Conservation (phyloP, 2,113 vertebrate species). For the Electrona antarctica region DNA sequence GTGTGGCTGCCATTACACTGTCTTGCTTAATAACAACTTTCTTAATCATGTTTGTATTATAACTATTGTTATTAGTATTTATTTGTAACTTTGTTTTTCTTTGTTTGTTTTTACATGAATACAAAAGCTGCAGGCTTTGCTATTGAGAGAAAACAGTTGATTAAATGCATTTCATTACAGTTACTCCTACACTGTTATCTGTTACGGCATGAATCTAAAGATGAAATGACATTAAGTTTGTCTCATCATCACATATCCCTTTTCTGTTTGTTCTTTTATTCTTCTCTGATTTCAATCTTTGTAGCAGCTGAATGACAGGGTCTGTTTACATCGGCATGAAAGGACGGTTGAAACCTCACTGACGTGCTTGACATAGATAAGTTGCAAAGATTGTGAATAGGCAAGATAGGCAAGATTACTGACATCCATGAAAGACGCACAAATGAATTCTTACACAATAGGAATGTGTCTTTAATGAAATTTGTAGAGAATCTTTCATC, state of each 20-base stretch:
- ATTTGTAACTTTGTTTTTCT: too few relatives aligned
- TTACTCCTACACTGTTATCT: conserved; percentile 31
- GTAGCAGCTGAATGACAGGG: conserved; percentile 82
- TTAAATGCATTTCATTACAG: conserved; percentile 47
- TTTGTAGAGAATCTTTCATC: conserved; percentile 94
- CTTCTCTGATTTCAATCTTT: conserved; percentile 66
- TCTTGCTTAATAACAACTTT: conserved; percentile 55
- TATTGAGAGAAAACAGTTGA: conserved; percentile 37
- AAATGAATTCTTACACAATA: conserved; percentile 88
- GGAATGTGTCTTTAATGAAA: conserved; percentile 92
- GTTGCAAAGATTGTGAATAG: conserved; percentile 89
- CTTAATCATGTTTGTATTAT: conserved; percentile 44
- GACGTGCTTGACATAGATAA: conserved; percentile 73
- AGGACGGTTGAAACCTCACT: conserved; percentile 77
- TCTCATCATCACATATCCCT: neutral
- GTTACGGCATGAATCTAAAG: conserved; percentile 27
- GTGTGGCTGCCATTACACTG: conserved; percentile 46
- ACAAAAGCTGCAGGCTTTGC: conserved; percentile 63
- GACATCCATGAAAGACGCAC: conserved; percentile 85
- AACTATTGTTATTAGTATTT: too few relatives aligned
- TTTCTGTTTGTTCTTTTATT: conserved; percentile 26
- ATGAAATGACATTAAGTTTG: conserved; percentile 63
- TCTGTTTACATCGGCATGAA: conserved; percentile 68
- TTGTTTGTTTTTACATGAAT: conserved; percentile 32
- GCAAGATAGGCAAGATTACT: conserved; percentile 84